phyloP scores from a whole-genome alignment of 2,113 vertebrate genomes.

The Hippolais icterina region DNA sequence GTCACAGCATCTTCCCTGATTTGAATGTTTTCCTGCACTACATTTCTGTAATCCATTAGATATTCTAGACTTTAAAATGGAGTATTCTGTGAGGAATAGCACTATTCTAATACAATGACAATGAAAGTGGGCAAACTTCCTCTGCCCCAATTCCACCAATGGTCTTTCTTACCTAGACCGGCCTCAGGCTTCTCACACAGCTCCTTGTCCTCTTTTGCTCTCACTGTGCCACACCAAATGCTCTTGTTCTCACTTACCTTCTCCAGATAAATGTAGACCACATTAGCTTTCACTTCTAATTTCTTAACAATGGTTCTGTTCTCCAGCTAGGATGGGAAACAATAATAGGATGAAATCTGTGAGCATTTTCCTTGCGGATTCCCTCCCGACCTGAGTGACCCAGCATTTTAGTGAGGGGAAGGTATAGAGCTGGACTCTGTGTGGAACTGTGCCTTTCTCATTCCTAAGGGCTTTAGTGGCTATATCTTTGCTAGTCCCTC shows the following conservation, averaged over 20 bases:
- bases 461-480: not conserved
- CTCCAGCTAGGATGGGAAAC: slow-evolving; percentile 53
- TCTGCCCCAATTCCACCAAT: not conserved
- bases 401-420: not conserved
- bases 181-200: not conserved
- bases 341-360: not conserved
- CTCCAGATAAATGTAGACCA: slow-evolving; percentile 70
- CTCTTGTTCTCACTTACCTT: slow-evolving; percentile 45
- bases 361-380: not conserved
- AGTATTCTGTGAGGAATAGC: not conserved
- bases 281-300: slow-evolving; percentile 39
- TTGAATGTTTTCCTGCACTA: not conserved
- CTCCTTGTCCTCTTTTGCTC: not conserved
- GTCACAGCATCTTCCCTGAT: not conserved
- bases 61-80: not conserved
- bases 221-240: not conserved
- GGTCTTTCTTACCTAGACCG: not conserved
- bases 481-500: not conserved
- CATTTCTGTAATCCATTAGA: not conserved
- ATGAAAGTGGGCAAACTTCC: not conserved
- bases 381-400: not conserved
- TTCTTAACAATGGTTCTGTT: slow-evolving; percentile 60
- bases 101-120: not conserved
- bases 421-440: not conserved
- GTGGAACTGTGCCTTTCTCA: not conserved